Conservation (phyloP, 1,140 invertebrate genomes). For the Brachionus sp. region DNA sequence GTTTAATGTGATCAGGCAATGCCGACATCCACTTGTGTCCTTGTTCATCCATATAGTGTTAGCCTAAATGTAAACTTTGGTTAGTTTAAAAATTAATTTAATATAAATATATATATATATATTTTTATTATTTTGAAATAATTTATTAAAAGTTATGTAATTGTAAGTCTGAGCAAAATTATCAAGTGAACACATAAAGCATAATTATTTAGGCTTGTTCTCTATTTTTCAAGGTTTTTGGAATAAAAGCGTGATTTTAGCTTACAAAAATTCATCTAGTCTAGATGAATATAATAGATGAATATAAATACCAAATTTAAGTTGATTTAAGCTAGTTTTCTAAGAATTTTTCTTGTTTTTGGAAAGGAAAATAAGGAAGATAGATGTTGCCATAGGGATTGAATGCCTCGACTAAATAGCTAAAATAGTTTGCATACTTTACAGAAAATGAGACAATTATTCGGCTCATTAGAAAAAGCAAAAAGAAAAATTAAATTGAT, state of each 20-base stretch:
- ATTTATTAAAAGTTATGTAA: slow-evolving; percentile 36
- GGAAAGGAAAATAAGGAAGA: not conserved
- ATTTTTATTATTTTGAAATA: not conserved
- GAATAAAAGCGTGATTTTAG: not conserved
- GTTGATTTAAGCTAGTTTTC: not conserved
- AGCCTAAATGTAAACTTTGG: slow-evolving; percentile 26
- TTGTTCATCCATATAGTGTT: not conserved
- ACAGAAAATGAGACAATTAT: not conserved
- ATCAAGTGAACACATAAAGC: slow-evolving; percentile 11
- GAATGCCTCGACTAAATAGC: not conserved
- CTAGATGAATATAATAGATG: no score
- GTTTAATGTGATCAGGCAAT: not conserved
- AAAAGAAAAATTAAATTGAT: not conserved
- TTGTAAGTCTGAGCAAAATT: not conserved
- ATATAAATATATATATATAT: not conserved
- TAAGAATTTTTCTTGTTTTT: not conserved
- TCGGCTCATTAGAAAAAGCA: not conserved
- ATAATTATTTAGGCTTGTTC: slow-evolving; percentile 27
- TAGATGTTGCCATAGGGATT: slow-evolving; percentile 6
- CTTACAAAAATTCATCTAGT: not conserved
- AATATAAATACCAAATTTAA: not conserved
- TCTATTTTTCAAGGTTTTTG: slow-evolving; percentile 9
- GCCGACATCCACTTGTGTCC: slow-evolving; percentile 14
- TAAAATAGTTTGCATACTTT: not conserved
- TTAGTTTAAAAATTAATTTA: not conserved